Conservation (phyloP, 2,888 invertebrate genomes). For the Parnassius mnemosyne region DNA sequence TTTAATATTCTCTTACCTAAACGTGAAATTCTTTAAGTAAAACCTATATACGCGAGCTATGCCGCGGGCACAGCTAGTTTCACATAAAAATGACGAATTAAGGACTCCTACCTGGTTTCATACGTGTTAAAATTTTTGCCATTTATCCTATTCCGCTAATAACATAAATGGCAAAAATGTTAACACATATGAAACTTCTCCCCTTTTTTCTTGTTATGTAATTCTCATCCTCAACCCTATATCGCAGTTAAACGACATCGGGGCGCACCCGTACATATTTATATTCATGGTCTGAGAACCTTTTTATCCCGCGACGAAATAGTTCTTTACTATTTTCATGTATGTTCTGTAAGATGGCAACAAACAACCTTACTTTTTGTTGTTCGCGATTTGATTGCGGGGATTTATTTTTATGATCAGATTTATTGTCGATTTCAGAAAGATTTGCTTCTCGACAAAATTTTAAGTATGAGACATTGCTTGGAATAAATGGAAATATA, state of each 20-base stretch:
- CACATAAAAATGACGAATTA: too few relatives aligned
- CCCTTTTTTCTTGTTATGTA: conserved; percentile 11
- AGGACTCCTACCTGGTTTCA: too few relatives aligned
- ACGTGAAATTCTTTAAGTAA: too few relatives aligned
- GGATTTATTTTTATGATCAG: conserved; percentile 78
- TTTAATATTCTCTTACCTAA: too few relatives aligned
- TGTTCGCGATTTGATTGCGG: conserved; percentile 74
- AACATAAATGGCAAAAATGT: too few relatives aligned
- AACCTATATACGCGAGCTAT: too few relatives aligned
- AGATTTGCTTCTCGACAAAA: conserved; percentile 59
- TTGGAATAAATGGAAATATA: background rate
- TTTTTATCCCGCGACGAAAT: conserved; percentile 63
- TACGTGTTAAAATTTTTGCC: too few relatives aligned
- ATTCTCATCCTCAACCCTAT: conserved; percentile 40
- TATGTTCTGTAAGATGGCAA: conserved; percentile 66
- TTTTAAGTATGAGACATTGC: conserved; percentile 49
- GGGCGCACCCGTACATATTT: conserved; percentile 58
- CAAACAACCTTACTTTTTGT: conserved; percentile 74
- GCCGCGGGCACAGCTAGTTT: too few relatives aligned
- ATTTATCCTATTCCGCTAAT: too few relatives aligned
- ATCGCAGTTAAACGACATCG: conserved; percentile 48
- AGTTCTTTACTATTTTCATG: conserved; percentile 65
- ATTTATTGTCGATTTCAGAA: conserved; percentile 71
- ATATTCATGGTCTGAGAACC: conserved; percentile 69
- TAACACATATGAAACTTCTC: background rate